Evolutionary conservation across 2,888 invertebrate genomes (phyloP).

Genomic region (Xylota segnis): DNA sequence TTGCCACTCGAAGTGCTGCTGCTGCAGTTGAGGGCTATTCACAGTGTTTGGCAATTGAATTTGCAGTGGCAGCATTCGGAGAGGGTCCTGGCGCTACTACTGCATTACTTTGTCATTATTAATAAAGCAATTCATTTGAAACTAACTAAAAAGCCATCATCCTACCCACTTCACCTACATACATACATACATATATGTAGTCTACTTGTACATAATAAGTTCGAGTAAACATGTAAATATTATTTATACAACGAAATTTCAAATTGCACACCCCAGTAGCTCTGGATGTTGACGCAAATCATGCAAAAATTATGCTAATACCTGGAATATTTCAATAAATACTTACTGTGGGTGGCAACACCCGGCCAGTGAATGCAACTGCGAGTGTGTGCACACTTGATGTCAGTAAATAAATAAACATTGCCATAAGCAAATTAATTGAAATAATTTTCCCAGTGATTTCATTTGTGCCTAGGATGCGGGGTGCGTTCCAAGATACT

Average conservation of each 20-base stretch:
- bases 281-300: constrained; percentile 44
- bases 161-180: background rate
- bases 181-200: too few relatives aligned
- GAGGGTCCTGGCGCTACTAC: background rate
- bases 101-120: constrained; percentile 64
- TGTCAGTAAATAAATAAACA: constrained; percentile 69
- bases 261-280: constrained; percentile 16
- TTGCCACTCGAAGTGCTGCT: constrained; percentile 36
- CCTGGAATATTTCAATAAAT: constrained; percentile 69
- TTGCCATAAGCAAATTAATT: constrained; percentile 72
- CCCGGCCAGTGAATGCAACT: background rate
- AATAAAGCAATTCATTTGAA: constrained; percentile 63
- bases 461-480: constrained; percentile 29
- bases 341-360: constrained; percentile 20
- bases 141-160: constrained; percentile 48
- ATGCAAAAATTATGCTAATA: constrained; percentile 71
- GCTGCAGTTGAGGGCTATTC: constrained; percentile 6
- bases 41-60: constrained; percentile 50
- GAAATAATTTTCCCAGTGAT: constrained; percentile 69
- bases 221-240: constrained; percentile 42
- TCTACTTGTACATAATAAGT: constrained; percentile 5
- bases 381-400: constrained; percentile 24
- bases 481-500: background rate
- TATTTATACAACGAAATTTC: constrained; percentile 48
- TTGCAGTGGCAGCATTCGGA: constrained; percentile 14